Conservation (phyloP, 2,888 invertebrate species). For the Palloptera scutellata region DNA sequence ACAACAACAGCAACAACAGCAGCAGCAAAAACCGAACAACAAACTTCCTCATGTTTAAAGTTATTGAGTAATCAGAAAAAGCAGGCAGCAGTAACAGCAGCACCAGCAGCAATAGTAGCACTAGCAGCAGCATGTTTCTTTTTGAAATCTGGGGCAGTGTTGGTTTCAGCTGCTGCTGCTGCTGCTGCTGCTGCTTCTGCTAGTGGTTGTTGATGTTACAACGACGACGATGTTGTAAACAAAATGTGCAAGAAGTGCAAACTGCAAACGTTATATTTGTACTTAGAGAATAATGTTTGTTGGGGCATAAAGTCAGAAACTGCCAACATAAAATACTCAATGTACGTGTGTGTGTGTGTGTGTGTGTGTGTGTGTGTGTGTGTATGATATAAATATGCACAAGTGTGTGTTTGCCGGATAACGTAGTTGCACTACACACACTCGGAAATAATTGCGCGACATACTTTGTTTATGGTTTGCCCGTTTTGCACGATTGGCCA, state of each 20-base stretch:
- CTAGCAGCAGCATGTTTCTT: too few relatives aligned
- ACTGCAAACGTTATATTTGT: constrained; percentile 10
- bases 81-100: background rate
- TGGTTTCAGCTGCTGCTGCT: background rate
- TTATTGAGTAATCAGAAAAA: constrained; percentile 25
- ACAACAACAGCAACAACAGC: background rate
- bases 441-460: constrained; percentile 59
- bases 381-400: background rate
- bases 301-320: constrained; percentile 34
- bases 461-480: constrained; percentile 51
- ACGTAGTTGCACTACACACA: constrained; percentile 24
- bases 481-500: background rate
- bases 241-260: background rate
- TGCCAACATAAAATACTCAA: constrained; percentile 31
- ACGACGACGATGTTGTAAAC: background rate
- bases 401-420: too few relatives aligned
- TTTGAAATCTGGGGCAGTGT: too few relatives aligned
- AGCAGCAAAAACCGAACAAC: background rate
- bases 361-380: constrained; percentile 13
- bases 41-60: constrained; percentile 2
- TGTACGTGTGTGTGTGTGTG: constrained; percentile 8
- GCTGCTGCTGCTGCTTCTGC: constrained; percentile 6
- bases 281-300: constrained; percentile 27
- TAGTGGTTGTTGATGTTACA: background rate
- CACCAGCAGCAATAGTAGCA: background rate